Evolutionary conservation across 2,797 vertebrate species (phyloP), one percentile per base, ranked within the genome.

Genomic region (Champsocephalus esox): DNA sequence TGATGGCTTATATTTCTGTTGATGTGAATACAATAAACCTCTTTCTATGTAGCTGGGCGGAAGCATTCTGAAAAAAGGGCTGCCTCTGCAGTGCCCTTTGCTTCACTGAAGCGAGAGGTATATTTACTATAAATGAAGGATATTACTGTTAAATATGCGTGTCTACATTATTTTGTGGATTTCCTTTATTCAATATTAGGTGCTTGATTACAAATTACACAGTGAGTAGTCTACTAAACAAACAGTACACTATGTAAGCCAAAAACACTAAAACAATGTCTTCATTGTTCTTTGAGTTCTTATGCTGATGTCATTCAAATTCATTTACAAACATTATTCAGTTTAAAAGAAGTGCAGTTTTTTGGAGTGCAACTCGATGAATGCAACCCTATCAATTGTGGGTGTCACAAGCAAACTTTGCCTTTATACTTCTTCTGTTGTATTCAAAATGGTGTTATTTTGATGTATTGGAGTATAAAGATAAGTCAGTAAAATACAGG

Each of bases 11-110:
- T 59, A 74, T 55, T 66, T 64, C 41, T 50, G 7, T 12, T 3
- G 13, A 41, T 51, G 19, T 77, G 45, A 62, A 74, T 72, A 24
- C 38, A 9, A 48, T 50, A 13, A 12, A 3, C 9, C 7, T 13
- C 6, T 9, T 68, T 61, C 62, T 64, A 58, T 76, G 49, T 38
- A 34, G 28, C 24, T 56, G 14, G 14, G 65, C 63, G 64, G 19
- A 4, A 48, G 63, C 62, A 69, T 57, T 46, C 56, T 51, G 17
- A 43, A n/a, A n/a, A 75, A 79, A 58, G 61, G 55, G 58, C 58
- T 44, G 32, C 46, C 24, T 66, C 60, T 16, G 52, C 12, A 7
- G 9, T 67, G 68, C 45, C 16, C 59, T 59, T 52, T 28, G 13
- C 55, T 17, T 54, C 14, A 73, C 17, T 52, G 21, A 55, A 46